phyloP scores from a whole-genome alignment of 2,888 invertebrate species.

The Folsomia candida region DNA sequence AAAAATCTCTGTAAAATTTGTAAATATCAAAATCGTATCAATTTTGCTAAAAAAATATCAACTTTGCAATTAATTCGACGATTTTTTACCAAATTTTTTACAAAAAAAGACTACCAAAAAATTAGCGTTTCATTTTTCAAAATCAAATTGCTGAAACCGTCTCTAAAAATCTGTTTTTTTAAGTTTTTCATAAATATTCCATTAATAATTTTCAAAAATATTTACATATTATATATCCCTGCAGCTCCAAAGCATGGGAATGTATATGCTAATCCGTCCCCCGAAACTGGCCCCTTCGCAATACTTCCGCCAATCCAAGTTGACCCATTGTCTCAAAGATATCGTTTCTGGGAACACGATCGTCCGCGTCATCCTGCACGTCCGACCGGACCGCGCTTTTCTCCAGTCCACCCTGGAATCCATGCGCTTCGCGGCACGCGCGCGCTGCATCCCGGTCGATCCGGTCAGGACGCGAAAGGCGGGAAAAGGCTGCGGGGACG shows the following conservation, averaged over 20 bases:
- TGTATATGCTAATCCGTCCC: conserved; percentile 24
- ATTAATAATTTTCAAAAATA: too few relatives aligned
- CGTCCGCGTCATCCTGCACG: conserved; percentile 42
- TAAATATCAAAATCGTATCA: too few relatives aligned
- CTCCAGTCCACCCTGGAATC: conserved; percentile 40
- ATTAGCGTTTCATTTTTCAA: too few relatives aligned
- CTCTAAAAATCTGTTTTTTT: too few relatives aligned
- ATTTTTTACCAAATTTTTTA: too few relatives aligned
- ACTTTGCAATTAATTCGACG: too few relatives aligned
- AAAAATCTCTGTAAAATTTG: too few relatives aligned
- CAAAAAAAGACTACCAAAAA: too few relatives aligned
- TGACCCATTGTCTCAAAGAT: conserved; percentile 49
- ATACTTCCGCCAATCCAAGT: conserved; percentile 42
- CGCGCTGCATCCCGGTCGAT: conserved; percentile 32
- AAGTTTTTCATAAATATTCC: too few relatives aligned
- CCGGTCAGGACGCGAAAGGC: background rate
- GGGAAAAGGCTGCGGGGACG: background rate
- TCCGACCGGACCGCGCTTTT: conserved; percentile 39
- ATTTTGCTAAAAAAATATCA: too few relatives aligned
- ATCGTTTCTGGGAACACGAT: conserved; percentile 37
- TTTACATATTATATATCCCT: too few relatives aligned
- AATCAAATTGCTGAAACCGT: too few relatives aligned
- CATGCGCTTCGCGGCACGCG: conserved; percentile 42
- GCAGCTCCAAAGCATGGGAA: conserved; percentile 25
- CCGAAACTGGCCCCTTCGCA: conserved; percentile 26